Percentiles rank a stretch among this genome's conserved stretches.
Conservation (phyloP, 2,888 invertebrate genomes). For the Thyatira batis region DNA sequence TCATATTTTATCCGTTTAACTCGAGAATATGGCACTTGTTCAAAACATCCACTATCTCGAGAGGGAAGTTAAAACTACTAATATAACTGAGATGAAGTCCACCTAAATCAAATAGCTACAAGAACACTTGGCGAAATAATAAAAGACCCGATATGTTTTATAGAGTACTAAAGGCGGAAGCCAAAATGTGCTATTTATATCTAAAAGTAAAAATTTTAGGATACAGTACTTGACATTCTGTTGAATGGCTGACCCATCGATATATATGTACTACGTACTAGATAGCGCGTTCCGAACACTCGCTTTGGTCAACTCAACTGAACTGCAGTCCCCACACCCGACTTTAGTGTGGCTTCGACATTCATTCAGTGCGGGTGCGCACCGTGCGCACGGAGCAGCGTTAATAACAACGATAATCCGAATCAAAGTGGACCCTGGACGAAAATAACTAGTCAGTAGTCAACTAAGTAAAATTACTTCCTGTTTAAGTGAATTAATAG, state of each 20-base stretch:
- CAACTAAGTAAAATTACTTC: no score
- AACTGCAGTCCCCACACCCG: no score
- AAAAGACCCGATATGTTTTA: neutral
- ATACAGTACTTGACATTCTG: neutral
- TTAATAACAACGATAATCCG: no score
- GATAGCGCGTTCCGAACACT: no score
- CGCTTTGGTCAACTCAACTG: no score
- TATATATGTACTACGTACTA: neutral
- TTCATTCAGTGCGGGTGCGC: no score
- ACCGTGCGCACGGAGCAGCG: no score
- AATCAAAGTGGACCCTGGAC: no score
- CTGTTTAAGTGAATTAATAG: no score
- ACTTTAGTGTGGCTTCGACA: no score
- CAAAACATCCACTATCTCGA: constrained; percentile 3
- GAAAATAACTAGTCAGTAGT: no score
- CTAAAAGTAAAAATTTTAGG: neutral
- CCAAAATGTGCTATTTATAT: neutral
- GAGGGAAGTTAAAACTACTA: neutral
- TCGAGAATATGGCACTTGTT: constrained; percentile 11
- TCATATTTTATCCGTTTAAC: constrained; percentile 21
- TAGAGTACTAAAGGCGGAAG: neutral
- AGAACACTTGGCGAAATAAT: neutral
- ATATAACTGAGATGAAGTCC: constrained; percentile 4
- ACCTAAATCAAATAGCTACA: neutral
- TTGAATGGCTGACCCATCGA: no score